Conservation (phyloP, 2,888 invertebrate species). For the Aphidoletes aphidimyza region DNA sequence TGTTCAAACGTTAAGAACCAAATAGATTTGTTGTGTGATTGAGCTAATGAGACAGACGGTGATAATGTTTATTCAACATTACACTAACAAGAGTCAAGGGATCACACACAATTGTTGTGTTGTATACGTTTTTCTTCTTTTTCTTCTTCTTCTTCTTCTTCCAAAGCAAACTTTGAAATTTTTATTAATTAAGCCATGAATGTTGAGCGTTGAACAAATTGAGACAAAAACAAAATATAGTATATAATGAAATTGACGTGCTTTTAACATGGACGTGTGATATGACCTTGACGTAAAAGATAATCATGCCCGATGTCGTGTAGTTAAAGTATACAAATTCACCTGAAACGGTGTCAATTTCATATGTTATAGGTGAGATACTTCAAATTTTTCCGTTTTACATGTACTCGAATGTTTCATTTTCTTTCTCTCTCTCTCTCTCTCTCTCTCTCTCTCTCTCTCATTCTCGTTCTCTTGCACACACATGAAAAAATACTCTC, state of each 20-base stretch:
- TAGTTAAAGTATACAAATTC: constrained; percentile 24
- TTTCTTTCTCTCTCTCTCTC: not conserved
- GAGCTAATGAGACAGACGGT: not conserved
- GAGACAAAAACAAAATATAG: not conserved
- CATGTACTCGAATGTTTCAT: not conserved
- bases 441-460: not conserved
- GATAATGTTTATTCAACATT: not conserved
- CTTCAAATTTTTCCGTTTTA: constrained; percentile 24
- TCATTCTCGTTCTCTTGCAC: not conserved
- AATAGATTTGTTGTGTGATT: not conserved
- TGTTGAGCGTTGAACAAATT: not conserved
- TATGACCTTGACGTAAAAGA: constrained; percentile 46
- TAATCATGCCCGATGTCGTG: constrained; percentile 41
- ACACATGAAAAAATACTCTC: no score
- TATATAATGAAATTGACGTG: constrained; percentile 19
- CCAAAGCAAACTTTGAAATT: constrained; percentile 11
- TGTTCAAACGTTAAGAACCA: no score
- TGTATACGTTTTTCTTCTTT: no score
- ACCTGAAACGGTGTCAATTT: constrained; percentile 36
- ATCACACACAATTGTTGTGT: no score
- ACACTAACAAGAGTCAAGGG: constrained; percentile 30
- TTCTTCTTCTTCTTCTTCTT: no score
- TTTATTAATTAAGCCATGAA: constrained; percentile 39
- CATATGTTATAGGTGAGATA: constrained; percentile 43
- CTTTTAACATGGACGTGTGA: constrained; percentile 49